Evolutionary conservation across 2,113 vertebrate genomes (phyloP), one percentile per base, ranked within the genome.

Genomic region (Phrynosoma platyrhinos): DNA sequence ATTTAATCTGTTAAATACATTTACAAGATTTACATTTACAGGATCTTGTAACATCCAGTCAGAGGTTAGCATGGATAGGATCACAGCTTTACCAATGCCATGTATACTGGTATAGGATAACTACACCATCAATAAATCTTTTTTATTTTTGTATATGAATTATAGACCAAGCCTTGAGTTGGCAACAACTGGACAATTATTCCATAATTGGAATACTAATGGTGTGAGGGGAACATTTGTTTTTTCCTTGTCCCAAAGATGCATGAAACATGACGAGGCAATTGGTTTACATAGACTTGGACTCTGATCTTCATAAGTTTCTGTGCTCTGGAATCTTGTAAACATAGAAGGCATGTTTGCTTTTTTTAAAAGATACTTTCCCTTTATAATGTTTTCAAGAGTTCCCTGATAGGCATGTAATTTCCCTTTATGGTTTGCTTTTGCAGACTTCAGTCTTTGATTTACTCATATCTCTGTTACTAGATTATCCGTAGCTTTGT

Each of bases 381-480:
- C 5, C 2, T 36, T 20, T 0, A 18, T 1, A 0, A 14, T 0
- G 32, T 14, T 25, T 14, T 14, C 32, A 0, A 0, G 69, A 32
- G 79, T 32, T 40, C 30, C 0, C 3, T 66, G 1, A 1, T 0
- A 0, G 16, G 13, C 1, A 2, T 78, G 81, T 36, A 0, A 0
- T 27, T 62, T 42, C 53, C 84, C 83, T 1, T 13, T 9, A 0
- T 0, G 3, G 53, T 0, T 0, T 6, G 5, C 21, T 42, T 47
- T 64, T 47, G 0, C 66, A 1, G 18, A 30, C 0, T 0, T 1
- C 62, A 0, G 66, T 2, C 20, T 8, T 0, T 53, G 9, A 25
- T 4, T 9, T 6, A 53, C 0, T 21, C n/a, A 0, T 10, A 21
- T 23, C 20, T 1, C 32, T 7, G 64, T 64, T 82, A n/a, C 84